phyloP scores from a whole-genome alignment of 2,797 vertebrate genomes.

The Podarcis siculus region DNA sequence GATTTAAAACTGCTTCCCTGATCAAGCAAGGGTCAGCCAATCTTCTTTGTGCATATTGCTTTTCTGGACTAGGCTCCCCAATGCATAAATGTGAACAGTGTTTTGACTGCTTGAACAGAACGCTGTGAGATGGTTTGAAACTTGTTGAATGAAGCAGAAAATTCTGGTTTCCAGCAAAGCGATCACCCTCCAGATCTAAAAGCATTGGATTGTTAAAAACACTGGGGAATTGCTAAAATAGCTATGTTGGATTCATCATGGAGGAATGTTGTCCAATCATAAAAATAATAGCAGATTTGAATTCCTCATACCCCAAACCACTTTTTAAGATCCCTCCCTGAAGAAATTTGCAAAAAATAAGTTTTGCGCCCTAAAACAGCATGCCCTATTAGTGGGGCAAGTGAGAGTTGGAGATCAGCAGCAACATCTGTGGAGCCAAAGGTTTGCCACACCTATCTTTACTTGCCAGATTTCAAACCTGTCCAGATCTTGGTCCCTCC shows the following conservation, averaged over 20 bases:
- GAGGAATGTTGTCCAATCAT: background rate
- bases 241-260: too few species aligned
- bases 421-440: too few species aligned
- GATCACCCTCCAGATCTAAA: background rate
- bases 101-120: background rate
- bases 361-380: too few species aligned
- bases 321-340: too few species aligned
- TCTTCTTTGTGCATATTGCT: background rate
- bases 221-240: background rate
- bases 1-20: constrained; percentile 11
- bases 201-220: background rate
- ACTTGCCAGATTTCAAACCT: too few species aligned
- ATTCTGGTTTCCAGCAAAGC: background rate
- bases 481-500: too few species aligned
- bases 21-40: background rate
- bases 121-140: background rate
- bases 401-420: too few species aligned
- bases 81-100: background rate
- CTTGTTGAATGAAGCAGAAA: background rate
- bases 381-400: too few species aligned
- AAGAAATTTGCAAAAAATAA: too few species aligned
- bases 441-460: too few species aligned
- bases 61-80: background rate
- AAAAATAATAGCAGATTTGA: too few species aligned
- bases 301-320: too few species aligned